Evolutionary conservation across 2,113 vertebrate species (phyloP).

Genomic region (Rhinoderma darwinii): DNA sequence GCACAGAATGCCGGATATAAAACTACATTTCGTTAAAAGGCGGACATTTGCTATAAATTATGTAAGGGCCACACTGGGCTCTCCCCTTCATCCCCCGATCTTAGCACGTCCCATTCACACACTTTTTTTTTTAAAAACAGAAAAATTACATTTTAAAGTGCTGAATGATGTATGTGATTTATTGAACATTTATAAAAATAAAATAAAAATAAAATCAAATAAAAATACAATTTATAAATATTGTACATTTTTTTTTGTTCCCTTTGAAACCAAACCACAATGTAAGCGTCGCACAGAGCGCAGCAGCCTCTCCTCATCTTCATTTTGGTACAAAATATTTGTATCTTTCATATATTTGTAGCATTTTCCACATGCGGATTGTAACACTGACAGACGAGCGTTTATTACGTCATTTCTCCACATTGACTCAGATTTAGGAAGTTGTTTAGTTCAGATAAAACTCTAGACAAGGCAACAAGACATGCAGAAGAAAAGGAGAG

Average conservation of each 20-base stretch:
- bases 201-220: background rate
- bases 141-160: background rate
- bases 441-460: background rate
- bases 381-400: constrained; percentile 37
- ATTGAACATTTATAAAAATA: constrained; percentile 41
- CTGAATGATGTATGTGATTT: constrained; percentile 23
- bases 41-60: too few species aligned
- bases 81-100: background rate
- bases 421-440: background rate
- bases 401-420: background rate
- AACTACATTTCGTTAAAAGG: too few species aligned
- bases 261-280: background rate
- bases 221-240: constrained; percentile 30
- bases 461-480: constrained; percentile 33
- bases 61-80: too few species aligned
- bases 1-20: too few species aligned
- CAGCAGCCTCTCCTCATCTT: background rate
- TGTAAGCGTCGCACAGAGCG: background rate
- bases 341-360: constrained; percentile 42
- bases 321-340: constrained; percentile 31
- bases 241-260: background rate
- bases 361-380: constrained; percentile 46
- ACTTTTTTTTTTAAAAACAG: background rate
- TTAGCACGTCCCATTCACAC: background rate
- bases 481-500: constrained; percentile 8